Conservation (phyloP, 1,140 invertebrate species). For the Lepeophtheirus salmonis region DNA sequence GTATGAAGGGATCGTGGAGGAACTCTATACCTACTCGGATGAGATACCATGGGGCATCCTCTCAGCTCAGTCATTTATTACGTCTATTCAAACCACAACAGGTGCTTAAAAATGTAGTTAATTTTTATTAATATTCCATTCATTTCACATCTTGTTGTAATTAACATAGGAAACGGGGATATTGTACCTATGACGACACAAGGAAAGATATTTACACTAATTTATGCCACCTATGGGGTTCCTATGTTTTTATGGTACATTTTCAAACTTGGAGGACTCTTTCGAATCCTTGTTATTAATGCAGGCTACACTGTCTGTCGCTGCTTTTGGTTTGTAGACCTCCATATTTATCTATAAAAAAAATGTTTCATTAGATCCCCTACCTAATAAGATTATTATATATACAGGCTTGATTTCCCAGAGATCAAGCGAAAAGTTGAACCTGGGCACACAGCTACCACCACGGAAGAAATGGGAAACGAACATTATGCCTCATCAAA, state of each 20-base stretch:
- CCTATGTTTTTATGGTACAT: slow-evolving; percentile 12
- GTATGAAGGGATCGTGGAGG: background rate
- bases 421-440: background rate
- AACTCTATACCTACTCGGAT: slow-evolving; percentile 2
- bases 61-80: slow-evolving; percentile 1
- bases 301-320: background rate
- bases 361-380: too few relatives aligned
- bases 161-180: background rate
- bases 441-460: too few relatives aligned
- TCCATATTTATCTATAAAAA: too few relatives aligned
- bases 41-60: slow-evolving; percentile 13
- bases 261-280: slow-evolving; percentile 6
- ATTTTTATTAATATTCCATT: background rate
- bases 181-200: slow-evolving; percentile 7
- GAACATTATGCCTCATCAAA: background rate
- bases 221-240: slow-evolving; percentile 1
- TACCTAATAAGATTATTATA: too few relatives aligned
- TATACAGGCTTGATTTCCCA: background rate
- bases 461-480: too few relatives aligned
- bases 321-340: too few relatives aligned
- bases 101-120: background rate
- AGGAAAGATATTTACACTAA: slow-evolving; percentile 11
- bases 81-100: slow-evolving; percentile 5
- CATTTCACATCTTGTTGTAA: background rate
- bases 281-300: slow-evolving; percentile 1